Conservation (phyloP, 2,888 invertebrate species). For the Alloscopus bannaensis region DNA sequence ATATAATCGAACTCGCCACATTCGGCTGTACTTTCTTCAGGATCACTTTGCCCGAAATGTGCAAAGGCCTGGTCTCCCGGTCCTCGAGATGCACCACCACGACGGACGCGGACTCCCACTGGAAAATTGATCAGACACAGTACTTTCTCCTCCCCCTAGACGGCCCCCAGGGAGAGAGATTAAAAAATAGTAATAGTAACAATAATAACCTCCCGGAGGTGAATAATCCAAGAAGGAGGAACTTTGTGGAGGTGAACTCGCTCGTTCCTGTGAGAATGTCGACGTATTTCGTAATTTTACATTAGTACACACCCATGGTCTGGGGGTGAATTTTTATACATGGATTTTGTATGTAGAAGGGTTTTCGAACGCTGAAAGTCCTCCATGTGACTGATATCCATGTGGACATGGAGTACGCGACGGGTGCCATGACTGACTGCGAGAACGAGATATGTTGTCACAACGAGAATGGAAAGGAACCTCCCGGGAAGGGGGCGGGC, state of each 20-base stretch:
- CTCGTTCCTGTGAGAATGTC: too few relatives aligned
- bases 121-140: conserved; percentile 68
- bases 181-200: background rate
- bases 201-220: too few relatives aligned
- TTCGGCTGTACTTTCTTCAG: conserved; percentile 70
- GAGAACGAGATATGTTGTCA: conserved; percentile 71
- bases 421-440: conserved; percentile 68
- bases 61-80: conserved; percentile 69
- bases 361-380: conserved; percentile 61
- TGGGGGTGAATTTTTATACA: too few relatives aligned
- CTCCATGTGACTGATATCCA: conserved; percentile 72
- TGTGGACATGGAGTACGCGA: conserved; percentile 65
- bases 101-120: conserved; percentile 65
- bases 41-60: conserved; percentile 69
- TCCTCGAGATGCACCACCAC: conserved; percentile 68
- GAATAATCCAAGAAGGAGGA: too few relatives aligned
- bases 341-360: conserved; percentile 43
- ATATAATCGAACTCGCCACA: conserved; percentile 67
- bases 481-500: conserved; percentile 66
- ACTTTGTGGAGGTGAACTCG: background rate
- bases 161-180: background rate
- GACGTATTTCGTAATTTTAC: too few relatives aligned
- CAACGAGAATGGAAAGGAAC: conserved; percentile 48
- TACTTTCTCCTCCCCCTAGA: conserved; percentile 57
- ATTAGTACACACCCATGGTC: too few relatives aligned